Evolutionary conservation across 64 coral and sea anemone genomes (phyloP).

Genomic region (Hydrozoanthus tunicans): DNA sequence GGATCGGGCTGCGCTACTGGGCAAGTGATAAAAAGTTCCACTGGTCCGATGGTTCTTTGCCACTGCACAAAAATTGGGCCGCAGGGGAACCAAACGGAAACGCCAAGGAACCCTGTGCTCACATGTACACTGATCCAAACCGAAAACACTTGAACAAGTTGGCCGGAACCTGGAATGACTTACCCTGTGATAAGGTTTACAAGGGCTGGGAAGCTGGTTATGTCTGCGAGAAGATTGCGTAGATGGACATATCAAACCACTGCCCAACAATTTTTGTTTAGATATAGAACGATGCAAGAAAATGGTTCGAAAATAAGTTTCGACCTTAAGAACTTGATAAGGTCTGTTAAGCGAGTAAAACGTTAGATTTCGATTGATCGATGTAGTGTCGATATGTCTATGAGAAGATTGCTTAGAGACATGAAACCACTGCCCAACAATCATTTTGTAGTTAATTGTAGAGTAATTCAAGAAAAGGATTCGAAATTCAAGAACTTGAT

Average conservation of each 20-base stretch:
- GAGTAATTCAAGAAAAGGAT: too few relatives aligned
- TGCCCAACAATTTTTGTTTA: too few relatives aligned
- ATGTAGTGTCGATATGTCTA: neutral
- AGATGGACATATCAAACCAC: neutral
- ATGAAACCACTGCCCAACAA: neutral
- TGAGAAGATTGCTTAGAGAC: neutral
- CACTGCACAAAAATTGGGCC: neutral
- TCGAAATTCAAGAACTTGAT: too few relatives aligned
- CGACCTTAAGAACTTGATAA: too few relatives aligned
- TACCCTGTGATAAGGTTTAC: neutral
- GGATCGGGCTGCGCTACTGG: constrained; percentile 2
- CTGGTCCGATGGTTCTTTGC: neutral
- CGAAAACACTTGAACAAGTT: neutral
- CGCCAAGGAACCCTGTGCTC: neutral
- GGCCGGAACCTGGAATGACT: neutral
- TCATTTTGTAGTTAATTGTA: too few relatives aligned
- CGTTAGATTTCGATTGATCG: too few relatives aligned
- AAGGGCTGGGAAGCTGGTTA: neutral
- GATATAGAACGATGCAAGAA: too few relatives aligned
- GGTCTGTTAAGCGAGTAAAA: too few relatives aligned
- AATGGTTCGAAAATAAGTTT: too few relatives aligned
- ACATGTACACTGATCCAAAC: neutral
- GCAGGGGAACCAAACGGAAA: neutral
- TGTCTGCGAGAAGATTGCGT: neutral
- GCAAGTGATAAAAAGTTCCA: neutral